Evolutionary conservation across 2,888 invertebrate species (phyloP).

Genomic region (Malachius bipustulatus): DNA sequence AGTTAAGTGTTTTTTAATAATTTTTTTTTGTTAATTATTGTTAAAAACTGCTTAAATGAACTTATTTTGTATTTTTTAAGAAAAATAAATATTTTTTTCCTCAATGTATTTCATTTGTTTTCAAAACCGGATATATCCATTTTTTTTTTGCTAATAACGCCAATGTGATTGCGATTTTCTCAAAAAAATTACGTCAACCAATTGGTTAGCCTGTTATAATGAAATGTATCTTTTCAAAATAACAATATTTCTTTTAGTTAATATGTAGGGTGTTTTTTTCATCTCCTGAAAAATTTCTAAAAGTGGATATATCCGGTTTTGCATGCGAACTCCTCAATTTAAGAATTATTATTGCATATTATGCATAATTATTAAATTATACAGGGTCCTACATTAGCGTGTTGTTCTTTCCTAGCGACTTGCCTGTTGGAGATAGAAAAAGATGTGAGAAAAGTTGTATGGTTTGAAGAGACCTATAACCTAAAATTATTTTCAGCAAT

Average conservation of each 20-base stretch:
- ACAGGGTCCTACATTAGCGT: too few species aligned
- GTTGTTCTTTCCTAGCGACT: too few species aligned
- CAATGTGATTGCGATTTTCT: not conserved
- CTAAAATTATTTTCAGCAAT: too few species aligned
- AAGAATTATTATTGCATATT: too few species aligned
- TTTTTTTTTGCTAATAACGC: not conserved
- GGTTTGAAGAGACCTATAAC: too few species aligned
- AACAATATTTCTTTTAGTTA: not conserved
- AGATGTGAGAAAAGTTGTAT: too few species aligned
- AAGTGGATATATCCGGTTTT: not conserved
- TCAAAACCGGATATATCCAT: constrained; percentile 5
- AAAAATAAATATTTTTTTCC: constrained; percentile 5
- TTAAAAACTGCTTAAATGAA: not conserved
- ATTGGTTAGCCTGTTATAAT: constrained; percentile 3
- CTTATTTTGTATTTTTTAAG: constrained; percentile 4
- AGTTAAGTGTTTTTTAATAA: too few species aligned
- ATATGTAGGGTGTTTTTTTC: not conserved
- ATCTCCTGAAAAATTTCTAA: not conserved
- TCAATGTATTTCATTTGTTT: constrained; percentile 2
- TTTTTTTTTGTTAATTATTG: too few species aligned
- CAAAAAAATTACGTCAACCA: not conserved
- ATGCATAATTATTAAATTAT: too few species aligned
- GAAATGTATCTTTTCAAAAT: too few species aligned
- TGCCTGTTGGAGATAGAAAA: too few species aligned
- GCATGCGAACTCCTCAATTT: constrained; percentile 2